Conservation (phyloP, 2,113 vertebrate genomes). For the Hiodon alosoides region DNA sequence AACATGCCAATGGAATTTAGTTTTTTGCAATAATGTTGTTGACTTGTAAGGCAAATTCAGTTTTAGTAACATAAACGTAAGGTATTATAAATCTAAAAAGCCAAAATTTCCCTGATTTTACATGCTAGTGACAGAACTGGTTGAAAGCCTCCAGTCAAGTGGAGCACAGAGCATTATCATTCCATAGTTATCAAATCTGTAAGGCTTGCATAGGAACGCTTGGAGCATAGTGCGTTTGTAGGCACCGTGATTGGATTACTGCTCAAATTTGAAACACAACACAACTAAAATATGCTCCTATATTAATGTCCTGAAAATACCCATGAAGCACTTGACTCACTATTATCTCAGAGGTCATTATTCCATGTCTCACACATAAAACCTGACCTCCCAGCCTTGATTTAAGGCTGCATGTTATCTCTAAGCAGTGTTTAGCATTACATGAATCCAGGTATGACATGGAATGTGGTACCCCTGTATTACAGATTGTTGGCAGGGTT, state of each 20-base stretch:
- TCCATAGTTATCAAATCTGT: not conserved
- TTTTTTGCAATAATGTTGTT: not conserved
- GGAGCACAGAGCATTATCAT: not conserved
- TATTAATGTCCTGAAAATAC: too few species aligned
- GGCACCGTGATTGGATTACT: not conserved
- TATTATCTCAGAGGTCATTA: too few species aligned
- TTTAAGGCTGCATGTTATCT: too few species aligned
- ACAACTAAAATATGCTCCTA: not conserved
- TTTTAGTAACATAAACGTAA: not conserved
- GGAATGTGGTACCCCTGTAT: conserved; percentile 24
- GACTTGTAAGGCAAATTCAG: not conserved
- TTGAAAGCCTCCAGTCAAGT: not conserved
- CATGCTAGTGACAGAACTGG: not conserved
- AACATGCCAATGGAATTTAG: too few species aligned
- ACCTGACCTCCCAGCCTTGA: too few species aligned
- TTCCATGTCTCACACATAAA: too few species aligned
- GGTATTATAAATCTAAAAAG: not conserved
- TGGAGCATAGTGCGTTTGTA: not conserved
- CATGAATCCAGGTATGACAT: conserved; percentile 11
- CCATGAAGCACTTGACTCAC: too few species aligned
- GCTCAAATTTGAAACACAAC: not conserved
- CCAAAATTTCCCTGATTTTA: not conserved
- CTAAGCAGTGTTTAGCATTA: too few species aligned
- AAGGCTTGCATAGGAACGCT: not conserved
- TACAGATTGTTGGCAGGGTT: conserved; percentile 28